Conservation (phyloP, 2,888 invertebrate genomes). For the Eustalomyia histrio region DNA sequence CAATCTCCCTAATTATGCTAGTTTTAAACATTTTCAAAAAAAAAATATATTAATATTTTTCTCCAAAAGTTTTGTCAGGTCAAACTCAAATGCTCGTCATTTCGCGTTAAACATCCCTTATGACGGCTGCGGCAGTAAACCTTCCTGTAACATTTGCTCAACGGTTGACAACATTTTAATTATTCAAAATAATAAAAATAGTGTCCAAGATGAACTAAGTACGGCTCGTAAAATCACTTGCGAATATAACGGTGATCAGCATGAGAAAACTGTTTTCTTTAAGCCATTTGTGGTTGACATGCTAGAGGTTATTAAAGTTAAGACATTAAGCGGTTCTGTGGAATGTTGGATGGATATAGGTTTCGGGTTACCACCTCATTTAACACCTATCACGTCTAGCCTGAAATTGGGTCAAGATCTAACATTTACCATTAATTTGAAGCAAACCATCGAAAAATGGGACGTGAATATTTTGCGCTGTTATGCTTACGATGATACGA, state of each 20-base stretch:
- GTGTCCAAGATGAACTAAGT: slow-evolving; percentile 84
- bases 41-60: too few relatives aligned
- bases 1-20: too few relatives aligned
- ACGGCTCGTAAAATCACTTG: slow-evolving; percentile 84
- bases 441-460: slow-evolving; percentile 83
- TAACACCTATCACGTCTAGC: slow-evolving; percentile 82
- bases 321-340: slow-evolving; percentile 83
- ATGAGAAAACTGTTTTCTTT: slow-evolving; percentile 77
- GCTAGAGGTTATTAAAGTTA: slow-evolving; percentile 85
- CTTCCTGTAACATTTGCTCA: slow-evolving; percentile 83
- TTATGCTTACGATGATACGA: slow-evolving; percentile 85
- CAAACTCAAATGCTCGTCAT: slow-evolving; percentile 81
- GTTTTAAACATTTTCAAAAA: too few relatives aligned
- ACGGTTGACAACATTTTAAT: slow-evolving; percentile 85
- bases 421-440: slow-evolving; percentile 85
- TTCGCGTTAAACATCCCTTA: slow-evolving; percentile 84
- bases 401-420: slow-evolving; percentile 85
- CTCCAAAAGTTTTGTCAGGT: slow-evolving; percentile 81
- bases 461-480: slow-evolving; percentile 86
- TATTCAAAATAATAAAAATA: slow-evolving; percentile 83
- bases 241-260: slow-evolving; percentile 74
- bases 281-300: slow-evolving; percentile 85
- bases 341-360: slow-evolving; percentile 90
- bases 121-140: slow-evolving; percentile 83
- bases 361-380: slow-evolving; percentile 84